Conservation (phyloP, 2,797 vertebrate genomes). For the Leontocebus nigricollis region DNA sequence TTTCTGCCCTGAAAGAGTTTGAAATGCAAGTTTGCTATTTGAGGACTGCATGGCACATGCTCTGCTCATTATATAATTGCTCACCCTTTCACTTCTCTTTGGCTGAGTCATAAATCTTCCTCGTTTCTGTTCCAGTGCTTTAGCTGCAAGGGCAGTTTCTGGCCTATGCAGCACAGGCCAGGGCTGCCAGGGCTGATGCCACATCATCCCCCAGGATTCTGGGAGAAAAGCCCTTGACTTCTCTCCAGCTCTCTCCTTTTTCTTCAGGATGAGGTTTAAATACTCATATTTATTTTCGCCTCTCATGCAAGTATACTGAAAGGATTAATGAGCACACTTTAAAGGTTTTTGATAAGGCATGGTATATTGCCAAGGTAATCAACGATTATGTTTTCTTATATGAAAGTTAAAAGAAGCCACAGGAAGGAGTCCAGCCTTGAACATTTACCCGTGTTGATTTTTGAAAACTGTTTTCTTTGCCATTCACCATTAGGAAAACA, state of each 20-base stretch:
- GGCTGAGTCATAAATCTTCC: not conserved
- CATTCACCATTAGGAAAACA: not conserved
- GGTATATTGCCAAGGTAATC: not conserved
- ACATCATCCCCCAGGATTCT: not conserved
- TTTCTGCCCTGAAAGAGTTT: not conserved
- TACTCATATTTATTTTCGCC: not conserved
- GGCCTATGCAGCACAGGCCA: too few species aligned
- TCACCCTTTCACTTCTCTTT: not conserved
- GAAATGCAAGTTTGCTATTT: not conserved
- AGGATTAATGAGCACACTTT: not conserved
- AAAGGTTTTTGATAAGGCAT: not conserved
- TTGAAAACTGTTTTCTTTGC: not conserved
- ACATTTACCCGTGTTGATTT: not conserved
- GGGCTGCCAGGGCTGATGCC: not conserved
- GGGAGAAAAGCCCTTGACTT: not conserved
- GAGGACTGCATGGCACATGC: accelerated
- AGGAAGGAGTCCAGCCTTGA: not conserved
- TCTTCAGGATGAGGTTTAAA: not conserved
- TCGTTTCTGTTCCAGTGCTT: not conserved
- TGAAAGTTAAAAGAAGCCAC: not conserved
- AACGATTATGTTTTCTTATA: not conserved
- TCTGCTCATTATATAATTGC: accelerated
- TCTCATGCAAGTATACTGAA: not conserved
- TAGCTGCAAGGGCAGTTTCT: not conserved
- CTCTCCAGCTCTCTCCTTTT: not conserved